Evolutionary conservation across 2,888 invertebrate species (phyloP).

Genomic region (Eucera pruinosa): DNA sequence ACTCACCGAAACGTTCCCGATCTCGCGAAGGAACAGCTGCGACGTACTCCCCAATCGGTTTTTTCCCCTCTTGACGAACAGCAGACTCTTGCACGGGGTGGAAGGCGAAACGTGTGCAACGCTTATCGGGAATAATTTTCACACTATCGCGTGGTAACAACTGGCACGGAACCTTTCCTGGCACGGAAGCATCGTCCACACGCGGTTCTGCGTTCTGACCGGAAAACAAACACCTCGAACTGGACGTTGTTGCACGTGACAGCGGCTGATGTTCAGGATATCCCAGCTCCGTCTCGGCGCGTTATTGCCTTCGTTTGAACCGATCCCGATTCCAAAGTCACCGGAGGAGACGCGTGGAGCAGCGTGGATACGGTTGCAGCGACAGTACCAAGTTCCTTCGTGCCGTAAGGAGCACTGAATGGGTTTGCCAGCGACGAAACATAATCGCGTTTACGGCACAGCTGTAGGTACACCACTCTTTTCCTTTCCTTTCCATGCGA

Average conservation of each 20-base stretch:
- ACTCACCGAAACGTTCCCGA: conserved; percentile 33
- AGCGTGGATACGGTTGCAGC: conserved; percentile 35
- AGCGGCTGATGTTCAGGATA: not conserved
- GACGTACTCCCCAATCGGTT: not conserved
- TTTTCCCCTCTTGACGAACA: not conserved
- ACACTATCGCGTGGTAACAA: conserved; percentile 26
- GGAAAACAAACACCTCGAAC: conserved; percentile 7
- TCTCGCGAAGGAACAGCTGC: conserved; percentile 34
- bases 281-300: not conserved
- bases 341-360: conserved; percentile 24
- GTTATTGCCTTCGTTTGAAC: not conserved
- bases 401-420: conserved; percentile 79
- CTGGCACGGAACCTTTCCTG: conserved; percentile 38
- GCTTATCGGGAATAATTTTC: conserved; percentile 16
- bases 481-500: conserved; percentile 75
- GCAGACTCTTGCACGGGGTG: not conserved
- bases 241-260: conserved; percentile 24
- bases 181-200: conserved; percentile 8
- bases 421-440: conserved; percentile 74
- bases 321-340: not conserved
- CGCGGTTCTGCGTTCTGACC: not conserved
- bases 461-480: conserved; percentile 76
- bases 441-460: conserved; percentile 76
- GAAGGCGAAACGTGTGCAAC: not conserved
- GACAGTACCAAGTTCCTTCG: conserved; percentile 65